A percentile compares a stretch with the other conserved stretches of the same genome.
Conservation (phyloP, 2,113 vertebrate species). For the Macrotis lagotis region DNA sequence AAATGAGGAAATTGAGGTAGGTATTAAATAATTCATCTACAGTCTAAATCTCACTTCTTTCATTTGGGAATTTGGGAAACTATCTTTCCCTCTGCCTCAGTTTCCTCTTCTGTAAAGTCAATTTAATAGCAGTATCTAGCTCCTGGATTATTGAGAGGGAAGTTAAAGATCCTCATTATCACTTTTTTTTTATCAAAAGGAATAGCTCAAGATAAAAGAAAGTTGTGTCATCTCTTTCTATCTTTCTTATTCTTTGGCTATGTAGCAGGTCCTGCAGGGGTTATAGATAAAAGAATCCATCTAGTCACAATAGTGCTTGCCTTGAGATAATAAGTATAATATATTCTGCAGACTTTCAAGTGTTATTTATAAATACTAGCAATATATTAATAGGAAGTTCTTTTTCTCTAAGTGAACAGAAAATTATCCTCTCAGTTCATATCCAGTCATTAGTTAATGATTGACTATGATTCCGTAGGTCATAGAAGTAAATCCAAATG, state of each 20-base stretch:
- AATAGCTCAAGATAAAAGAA: not conserved
- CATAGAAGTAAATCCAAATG: not conserved
- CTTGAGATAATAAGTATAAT: not conserved
- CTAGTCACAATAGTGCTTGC: not conserved
- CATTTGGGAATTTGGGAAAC: not conserved
- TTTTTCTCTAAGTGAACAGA: not conserved
- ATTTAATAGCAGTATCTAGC: too few relatives aligned
- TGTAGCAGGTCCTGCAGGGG: not conserved
- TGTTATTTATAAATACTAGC: not conserved
- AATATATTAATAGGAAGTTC: not conserved
- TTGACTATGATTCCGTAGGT: not conserved
- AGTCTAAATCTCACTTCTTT: not conserved
- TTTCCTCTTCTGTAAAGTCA: not conserved
- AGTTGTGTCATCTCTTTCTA: not conserved
- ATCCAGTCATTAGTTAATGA: not conserved
- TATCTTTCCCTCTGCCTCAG: not conserved
- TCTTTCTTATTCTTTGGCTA: not conserved
- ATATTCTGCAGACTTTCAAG: not conserved
- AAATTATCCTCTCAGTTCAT: not conserved
- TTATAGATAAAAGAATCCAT: not conserved
- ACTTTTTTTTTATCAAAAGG: not conserved
- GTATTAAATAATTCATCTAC: not conserved
- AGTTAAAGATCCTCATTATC: not conserved
- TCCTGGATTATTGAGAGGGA: not conserved
- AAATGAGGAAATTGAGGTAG: not conserved